Base-by-base conservation (phyloP, 30 jellyfish, hydroid and myxozoan species). In the Sanderia malayensis region DNA sequence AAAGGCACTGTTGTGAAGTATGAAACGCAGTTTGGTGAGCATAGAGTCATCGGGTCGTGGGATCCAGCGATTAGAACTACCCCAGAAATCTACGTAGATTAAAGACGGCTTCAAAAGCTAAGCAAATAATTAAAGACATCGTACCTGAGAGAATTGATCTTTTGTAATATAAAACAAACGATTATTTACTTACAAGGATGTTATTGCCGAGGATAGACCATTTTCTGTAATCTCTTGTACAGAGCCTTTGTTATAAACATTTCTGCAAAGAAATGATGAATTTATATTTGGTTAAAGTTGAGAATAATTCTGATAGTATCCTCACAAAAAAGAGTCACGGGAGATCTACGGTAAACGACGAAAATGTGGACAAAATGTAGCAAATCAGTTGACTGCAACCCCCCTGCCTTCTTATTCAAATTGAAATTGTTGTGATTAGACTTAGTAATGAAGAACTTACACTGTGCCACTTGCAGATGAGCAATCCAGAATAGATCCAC, bases 121-220 rank as follows among this genome's bases (percentile, higher is more conserved):
- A n/a, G n/a, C n/a, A n/a, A n/a, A n/a, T n/a, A n/a, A n/a, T n/a
- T n/a, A n/a, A n/a, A n/a, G n/a, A n/a, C n/a, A n/a, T n/a, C n/a
- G n/a, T n/a, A n/a, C n/a, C n/a, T n/a, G n/a, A n/a, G n/a, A n/a
- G n/a, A n/a, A n/a, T n/a, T n/a, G n/a, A n/a, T n/a, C n/a, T n/a
- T 41, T 41, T 6, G 55, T 8, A 41, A 41, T 41, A 41, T 41
- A 41, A 41, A 41, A 6, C 15, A 27, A 47, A 19, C 9, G 27
- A 55, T 20, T 4, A 25, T 20, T 62, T 27, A 66, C 90, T 79
- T 37, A 79, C 90, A 79, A 33, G 25, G 58, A 26, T 3, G 55
- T 47, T 8, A 79, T 44, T 31, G 71, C 18, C 6, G 37, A 2
- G 13, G 90, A 61, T 20, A 79, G 70, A 18, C 90, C 90, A 66